A percentile compares a stretch with the other conserved stretches of the same genome.
Evolutionary conservation across 2,797 vertebrate genomes (phyloP).

Genomic region (Sebastes matsubarae): DNA sequence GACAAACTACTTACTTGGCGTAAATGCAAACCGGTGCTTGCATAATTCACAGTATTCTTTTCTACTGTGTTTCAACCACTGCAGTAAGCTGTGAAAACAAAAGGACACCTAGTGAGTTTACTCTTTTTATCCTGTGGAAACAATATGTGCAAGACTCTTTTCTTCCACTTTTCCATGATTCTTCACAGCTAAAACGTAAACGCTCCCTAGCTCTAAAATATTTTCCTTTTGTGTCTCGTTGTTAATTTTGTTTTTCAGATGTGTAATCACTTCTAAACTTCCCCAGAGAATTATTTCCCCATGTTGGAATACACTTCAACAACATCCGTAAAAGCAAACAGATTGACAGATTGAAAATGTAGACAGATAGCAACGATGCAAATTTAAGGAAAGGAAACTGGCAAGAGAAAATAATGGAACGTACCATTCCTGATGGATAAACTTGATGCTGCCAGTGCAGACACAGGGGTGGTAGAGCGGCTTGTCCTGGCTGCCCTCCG

Average conservation of each 20-base stretch:
- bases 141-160: background rate
- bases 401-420: constrained; percentile 19
- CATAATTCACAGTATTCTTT: constrained; percentile 99
- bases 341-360: no score
- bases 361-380: background rate
- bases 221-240: background rate
- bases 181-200: background rate
- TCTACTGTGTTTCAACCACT: constrained; percentile 99
- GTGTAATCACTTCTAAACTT: background rate
- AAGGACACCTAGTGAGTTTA: background rate
- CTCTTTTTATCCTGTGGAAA: background rate
- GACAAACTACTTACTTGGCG: constrained; percentile 91
- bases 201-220: no score
- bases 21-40: constrained; percentile 99
- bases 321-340: background rate
- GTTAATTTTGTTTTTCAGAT: background rate
- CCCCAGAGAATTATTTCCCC: background rate
- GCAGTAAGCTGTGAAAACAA: constrained; percentile 90
- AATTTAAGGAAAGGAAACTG: background rate
- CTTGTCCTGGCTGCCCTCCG: constrained; percentile 95
- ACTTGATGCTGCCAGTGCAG: constrained; percentile 99
- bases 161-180: background rate
- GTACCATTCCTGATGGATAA: constrained; percentile 98
- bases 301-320: background rate
- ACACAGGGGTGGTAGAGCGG: constrained; percentile 97